Percentiles rank a stretch among this genome's conserved stretches.
These are phyloP conservation scores for Jordanella pulchra DNA, from an alignment of 2,797 vertebrate genomes.

Conservation along the genomic window DNA sequence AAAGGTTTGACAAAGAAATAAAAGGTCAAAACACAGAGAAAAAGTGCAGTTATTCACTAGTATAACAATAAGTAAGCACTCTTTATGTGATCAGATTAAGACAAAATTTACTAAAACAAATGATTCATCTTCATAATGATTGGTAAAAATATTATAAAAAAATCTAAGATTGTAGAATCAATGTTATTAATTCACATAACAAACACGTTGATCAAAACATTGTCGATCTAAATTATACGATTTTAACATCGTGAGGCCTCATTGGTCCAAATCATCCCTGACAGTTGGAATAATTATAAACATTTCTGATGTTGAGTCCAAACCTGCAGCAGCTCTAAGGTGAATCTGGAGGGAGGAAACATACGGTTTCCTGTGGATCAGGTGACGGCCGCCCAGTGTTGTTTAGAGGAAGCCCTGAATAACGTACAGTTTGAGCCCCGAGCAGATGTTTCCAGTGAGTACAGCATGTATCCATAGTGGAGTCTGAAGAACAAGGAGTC, in stretches of 20 bases:
- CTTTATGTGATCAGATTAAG: too few species aligned
- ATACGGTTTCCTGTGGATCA: conserved; percentile 29
- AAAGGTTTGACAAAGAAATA: background rate
- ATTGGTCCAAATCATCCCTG: background rate
- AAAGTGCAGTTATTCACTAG: too few species aligned
- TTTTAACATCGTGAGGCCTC: background rate
- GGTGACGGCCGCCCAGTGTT: conserved; percentile 23
- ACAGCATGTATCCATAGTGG: background rate
- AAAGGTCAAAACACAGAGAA: too few species aligned
- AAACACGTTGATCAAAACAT: background rate
- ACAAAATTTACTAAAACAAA: too few species aligned
- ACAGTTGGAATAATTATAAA: background rate
- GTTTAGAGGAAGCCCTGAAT: conserved; percentile 47
- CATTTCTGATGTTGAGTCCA: background rate
- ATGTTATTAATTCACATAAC: background rate
- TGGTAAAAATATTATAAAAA: too few species aligned
- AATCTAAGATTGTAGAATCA: background rate
- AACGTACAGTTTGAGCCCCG: conserved; percentile 43
- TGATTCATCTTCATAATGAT: too few species aligned
- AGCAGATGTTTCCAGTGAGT: conserved; percentile 32
- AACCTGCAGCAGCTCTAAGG: background rate
- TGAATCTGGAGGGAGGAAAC: background rate
- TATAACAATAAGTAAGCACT: too few species aligned
- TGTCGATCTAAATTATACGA: background rate
- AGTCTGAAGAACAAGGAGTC: background rate